Evolutionary conservation across 30 jellyfish, hydroid and myxozoan species (phyloP).

Genomic region (Turritopsis rubra): DNA sequence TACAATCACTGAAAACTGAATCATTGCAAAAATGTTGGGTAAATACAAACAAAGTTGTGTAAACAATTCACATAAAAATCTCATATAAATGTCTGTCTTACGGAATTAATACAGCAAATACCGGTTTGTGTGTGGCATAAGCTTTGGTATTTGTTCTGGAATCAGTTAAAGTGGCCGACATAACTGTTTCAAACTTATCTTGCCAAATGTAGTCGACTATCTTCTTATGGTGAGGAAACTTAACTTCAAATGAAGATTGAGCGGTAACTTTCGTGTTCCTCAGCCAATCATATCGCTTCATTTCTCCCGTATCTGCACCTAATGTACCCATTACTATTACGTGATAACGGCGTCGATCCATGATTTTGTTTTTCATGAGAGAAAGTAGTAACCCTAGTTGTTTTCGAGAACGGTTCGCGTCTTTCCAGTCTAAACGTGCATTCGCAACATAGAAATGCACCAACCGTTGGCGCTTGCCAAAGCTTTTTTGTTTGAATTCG

Average conservation of each 20-base stretch:
- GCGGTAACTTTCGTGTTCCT: neutral
- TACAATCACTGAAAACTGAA: no score
- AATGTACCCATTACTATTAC: slow-evolving; percentile 5
- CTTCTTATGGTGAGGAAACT: neutral
- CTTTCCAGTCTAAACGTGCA: neutral
- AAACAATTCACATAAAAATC: no score
- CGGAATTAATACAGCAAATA: neutral
- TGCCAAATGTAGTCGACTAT: neutral
- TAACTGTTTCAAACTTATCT: neutral
- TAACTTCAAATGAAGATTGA: neutral
- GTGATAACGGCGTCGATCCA: slow-evolving; percentile 27
- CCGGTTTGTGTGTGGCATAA: neutral
- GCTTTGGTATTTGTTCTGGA: neutral
- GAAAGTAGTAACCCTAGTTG: neutral
- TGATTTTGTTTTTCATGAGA: slow-evolving; percentile 4
- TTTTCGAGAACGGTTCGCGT: neutral
- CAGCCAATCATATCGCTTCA: neutral
- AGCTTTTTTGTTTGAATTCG: neutral
- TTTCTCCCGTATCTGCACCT: neutral
- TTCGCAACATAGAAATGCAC: slow-evolving; percentile 14
- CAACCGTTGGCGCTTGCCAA: neutral
- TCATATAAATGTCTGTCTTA: neutral
- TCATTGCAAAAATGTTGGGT: no score
- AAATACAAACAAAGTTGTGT: no score
- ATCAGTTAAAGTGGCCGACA: neutral